A percentile compares a stretch with the other conserved stretches of the same genome.
phyloP scores from a whole-genome alignment of 2,888 invertebrate species.

The Nowickia ferox region DNA sequence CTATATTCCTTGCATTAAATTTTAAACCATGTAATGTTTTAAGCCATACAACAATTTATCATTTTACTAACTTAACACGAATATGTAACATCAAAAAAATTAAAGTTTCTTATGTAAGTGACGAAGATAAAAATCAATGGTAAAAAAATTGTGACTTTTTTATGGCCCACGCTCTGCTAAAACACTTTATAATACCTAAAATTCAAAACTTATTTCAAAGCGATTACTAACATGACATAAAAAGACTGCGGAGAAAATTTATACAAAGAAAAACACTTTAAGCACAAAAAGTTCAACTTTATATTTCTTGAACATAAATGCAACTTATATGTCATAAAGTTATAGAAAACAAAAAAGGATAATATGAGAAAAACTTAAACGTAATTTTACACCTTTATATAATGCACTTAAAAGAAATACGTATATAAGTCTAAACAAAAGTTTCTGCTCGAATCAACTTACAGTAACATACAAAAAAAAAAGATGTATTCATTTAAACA shows the following conservation, averaged over 20 bases:
- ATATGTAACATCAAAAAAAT: neutral
- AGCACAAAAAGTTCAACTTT: constrained; percentile 49
- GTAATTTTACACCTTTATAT: constrained; percentile 60
- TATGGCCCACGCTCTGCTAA: constrained; percentile 32
- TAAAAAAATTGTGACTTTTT: constrained; percentile 23
- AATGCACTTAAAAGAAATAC: constrained; percentile 35
- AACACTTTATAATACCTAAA: constrained; percentile 55
- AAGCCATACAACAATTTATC: neutral
- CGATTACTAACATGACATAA: constrained; percentile 43
- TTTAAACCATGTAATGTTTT: neutral
- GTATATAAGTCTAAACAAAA: constrained; percentile 47
- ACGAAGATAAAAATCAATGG: constrained; percentile 21
- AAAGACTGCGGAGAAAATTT: neutral
- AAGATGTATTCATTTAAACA: constrained; percentile 24
- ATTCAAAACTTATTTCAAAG: constrained; percentile 47
- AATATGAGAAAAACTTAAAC: constrained; percentile 42
- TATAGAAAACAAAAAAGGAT: constrained; percentile 22
- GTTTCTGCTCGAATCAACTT: constrained; percentile 24
- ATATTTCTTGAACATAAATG: constrained; percentile 48
- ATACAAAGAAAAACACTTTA: constrained; percentile 18
- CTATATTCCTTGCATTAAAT: too few relatives aligned
- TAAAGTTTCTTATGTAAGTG: neutral
- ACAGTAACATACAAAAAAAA: constrained; percentile 1
- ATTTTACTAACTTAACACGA: neutral
- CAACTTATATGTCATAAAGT: constrained; percentile 70